phyloP scores from a whole-genome alignment of 1,140 invertebrate species.

The Dolichoris vasculosae region DNA sequence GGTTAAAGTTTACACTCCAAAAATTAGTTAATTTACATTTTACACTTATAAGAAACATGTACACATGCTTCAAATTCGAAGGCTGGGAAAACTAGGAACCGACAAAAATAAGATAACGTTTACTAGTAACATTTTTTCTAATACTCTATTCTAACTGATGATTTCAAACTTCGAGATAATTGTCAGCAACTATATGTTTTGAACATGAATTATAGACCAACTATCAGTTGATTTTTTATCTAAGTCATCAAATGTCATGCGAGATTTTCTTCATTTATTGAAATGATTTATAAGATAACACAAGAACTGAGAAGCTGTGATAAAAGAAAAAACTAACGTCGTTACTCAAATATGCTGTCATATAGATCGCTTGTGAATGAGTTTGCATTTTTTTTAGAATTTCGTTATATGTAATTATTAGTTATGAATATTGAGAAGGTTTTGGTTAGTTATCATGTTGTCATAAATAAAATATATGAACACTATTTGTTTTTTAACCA shows the following conservation, averaged over 20 bases:
- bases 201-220: too few species aligned
- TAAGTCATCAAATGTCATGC: too few species aligned
- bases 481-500: too few species aligned
- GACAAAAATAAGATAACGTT: slow-evolving; percentile 14
- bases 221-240: too few species aligned
- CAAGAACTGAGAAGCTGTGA: not conserved
- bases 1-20: slow-evolving; percentile 71
- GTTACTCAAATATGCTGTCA: too few species aligned
- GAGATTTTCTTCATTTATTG: slow-evolving; percentile 29
- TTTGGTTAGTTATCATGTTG: not conserved
- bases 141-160: not conserved
- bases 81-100: slow-evolving; percentile 26
- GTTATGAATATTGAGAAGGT: slow-evolving; percentile 3
- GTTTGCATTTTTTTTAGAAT: slow-evolving; percentile 26
- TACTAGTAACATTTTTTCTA: slow-evolving; percentile 21
- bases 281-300: slow-evolving; percentile 28
- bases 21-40: slow-evolving; percentile 71
- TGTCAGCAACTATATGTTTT: not conserved
- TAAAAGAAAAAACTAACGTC: not conserved
- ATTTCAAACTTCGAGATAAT: slow-evolving; percentile 27
- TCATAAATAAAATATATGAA: too few species aligned
- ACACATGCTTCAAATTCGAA: not conserved
- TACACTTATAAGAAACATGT: not conserved
- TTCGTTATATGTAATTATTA: not conserved
- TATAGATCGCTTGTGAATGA: too few species aligned